Conservation (phyloP, 1,140 invertebrate genomes). For the Drosophila murphyi region DNA sequence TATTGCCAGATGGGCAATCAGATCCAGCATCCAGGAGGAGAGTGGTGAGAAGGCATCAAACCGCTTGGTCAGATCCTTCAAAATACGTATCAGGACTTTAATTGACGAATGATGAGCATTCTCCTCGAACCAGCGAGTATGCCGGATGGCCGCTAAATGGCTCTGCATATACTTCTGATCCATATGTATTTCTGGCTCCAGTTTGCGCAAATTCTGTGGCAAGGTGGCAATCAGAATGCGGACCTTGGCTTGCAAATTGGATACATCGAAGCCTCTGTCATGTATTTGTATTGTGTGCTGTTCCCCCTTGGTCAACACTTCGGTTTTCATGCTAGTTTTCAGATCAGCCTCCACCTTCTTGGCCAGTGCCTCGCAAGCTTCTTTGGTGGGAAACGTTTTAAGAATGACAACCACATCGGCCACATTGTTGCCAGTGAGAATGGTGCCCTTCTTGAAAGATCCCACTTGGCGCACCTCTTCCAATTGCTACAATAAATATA, state of each 20-base stretch:
- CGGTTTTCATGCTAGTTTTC: constrained; percentile 88
- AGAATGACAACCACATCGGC: constrained; percentile 99
- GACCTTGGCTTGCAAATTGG: constrained; percentile 92
- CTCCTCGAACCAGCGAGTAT: constrained; percentile 99
- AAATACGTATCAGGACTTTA: constrained; percentile 94
- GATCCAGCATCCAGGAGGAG: constrained; percentile 98
- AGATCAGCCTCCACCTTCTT: constrained; percentile 95
- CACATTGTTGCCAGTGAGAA: constrained; percentile 97
- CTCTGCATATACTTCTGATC: constrained; percentile 94
- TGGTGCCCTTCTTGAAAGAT: constrained; percentile 99
- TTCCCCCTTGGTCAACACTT: constrained; percentile 87
- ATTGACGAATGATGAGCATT: constrained; percentile 99
- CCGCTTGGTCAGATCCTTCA: constrained; percentile 94
- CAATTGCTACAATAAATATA: constrained; percentile 89
- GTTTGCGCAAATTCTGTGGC: constrained; percentile 95
- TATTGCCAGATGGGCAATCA: constrained; percentile 97
- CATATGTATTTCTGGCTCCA: constrained; percentile 96
- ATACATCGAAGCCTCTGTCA: constrained; percentile 93
- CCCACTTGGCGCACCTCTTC: constrained; percentile 98
- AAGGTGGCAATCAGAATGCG: constrained; percentile 96
- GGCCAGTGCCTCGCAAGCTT: constrained; percentile 95
- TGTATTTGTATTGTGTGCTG: constrained; percentile 88
- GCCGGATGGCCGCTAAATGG: constrained; percentile 96
- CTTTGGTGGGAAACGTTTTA: constrained; percentile 98
- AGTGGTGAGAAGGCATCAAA: constrained; percentile 96